Evolutionary conservation across 2,888 invertebrate genomes (phyloP).

Genomic region (Subacronicta megacephala): DNA sequence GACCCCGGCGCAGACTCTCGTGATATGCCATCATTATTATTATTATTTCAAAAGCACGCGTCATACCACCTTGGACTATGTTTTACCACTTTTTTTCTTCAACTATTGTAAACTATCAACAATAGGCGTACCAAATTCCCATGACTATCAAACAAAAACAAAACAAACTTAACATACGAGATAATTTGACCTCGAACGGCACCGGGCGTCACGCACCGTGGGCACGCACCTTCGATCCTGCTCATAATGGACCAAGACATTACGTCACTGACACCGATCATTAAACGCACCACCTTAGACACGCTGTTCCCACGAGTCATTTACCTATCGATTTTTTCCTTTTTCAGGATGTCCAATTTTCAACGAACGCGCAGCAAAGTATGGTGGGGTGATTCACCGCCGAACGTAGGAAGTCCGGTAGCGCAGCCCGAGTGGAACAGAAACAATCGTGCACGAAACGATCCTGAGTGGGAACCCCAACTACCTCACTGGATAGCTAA

Average conservation of each 20-base stretch:
- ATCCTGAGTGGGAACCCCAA: constrained; percentile 86
- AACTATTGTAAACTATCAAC: constrained; percentile 62
- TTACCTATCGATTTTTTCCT: constrained; percentile 73
- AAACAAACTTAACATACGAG: constrained; percentile 65
- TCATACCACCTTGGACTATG: constrained; percentile 50
- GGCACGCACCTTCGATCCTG: constrained; percentile 72
- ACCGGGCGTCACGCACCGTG: constrained; percentile 76
- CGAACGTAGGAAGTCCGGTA: constrained; percentile 81
- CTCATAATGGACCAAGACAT: constrained; percentile 80
- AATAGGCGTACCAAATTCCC: constrained; percentile 71
- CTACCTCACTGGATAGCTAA: constrained; percentile 87
- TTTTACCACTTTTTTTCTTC: constrained; percentile 58
- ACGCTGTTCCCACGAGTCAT: constrained; percentile 78
- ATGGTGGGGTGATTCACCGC: constrained; percentile 91
- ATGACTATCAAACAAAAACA: constrained; percentile 74
- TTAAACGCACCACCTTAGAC: constrained; percentile 72
- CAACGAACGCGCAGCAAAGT: constrained; percentile 92
- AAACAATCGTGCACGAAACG: constrained; percentile 71
- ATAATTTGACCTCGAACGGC: constrained; percentile 73
- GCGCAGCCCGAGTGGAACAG: constrained; percentile 75
- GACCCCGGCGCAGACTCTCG: constrained; percentile 54
- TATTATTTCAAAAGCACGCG: constrained; percentile 58
- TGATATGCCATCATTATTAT: constrained; percentile 71
- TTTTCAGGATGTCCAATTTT: constrained; percentile 91
- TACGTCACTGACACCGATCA: constrained; percentile 83